Percentiles rank a stretch among this genome's conserved stretches.
These are phyloP conservation scores for Solea senegalensis DNA, from an alignment of 2,113 vertebrate genomes.

Conservation along the genomic window DNA sequence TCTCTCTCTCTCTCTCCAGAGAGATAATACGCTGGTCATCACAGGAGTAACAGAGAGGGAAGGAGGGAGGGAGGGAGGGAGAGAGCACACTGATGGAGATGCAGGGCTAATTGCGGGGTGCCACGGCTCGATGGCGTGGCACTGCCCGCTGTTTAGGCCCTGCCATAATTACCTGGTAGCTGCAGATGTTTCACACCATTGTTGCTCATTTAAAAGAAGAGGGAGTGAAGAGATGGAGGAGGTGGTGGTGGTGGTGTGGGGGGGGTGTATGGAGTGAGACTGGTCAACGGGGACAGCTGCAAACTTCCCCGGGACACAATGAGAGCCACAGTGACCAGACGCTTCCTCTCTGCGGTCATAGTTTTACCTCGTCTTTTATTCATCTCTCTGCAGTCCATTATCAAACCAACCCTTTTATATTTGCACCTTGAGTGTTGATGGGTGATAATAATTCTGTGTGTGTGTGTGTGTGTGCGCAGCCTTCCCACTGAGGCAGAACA, in stretches of 20 bases:
- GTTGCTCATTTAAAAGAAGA: constrained; percentile 4
- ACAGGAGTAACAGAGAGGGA: constrained; percentile 24
- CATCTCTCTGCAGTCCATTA: constrained; percentile 71
- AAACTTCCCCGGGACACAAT: constrained; percentile 50
- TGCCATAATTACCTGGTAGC: constrained; percentile 69
- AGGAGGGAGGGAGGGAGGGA: constrained; percentile 8
- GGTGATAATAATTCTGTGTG: constrained; percentile 59
- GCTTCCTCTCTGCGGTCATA: constrained; percentile 25
- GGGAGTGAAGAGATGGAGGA: constrained; percentile 19
- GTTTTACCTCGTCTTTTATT: constrained; percentile 53
- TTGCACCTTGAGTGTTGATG: constrained; percentile 79
- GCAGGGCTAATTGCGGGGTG: constrained; percentile 70
- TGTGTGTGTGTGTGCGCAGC: constrained; percentile 40
- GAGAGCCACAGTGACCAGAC: constrained; percentile 47
- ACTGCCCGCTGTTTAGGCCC: constrained; percentile 65
- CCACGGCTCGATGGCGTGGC: constrained; percentile 35
- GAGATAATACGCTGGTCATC: constrained; percentile 55
- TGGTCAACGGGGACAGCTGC: constrained; percentile 31
- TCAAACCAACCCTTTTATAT: constrained; percentile 66
- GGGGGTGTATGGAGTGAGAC: constrained; percentile 4
- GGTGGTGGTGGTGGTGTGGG: too few relatives aligned
- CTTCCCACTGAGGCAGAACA: constrained; percentile 76
- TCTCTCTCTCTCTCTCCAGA: constrained; percentile 35
- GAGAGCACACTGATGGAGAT: constrained; percentile 37
- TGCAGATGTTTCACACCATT: constrained; percentile 59